A percentile compares a stretch with the other conserved stretches of the same genome.
These are phyloP conservation scores for Scolanthus callimorphus DNA, from an alignment of 92 coral and sea anemone genomes.

Conservation along the genomic window DNA sequence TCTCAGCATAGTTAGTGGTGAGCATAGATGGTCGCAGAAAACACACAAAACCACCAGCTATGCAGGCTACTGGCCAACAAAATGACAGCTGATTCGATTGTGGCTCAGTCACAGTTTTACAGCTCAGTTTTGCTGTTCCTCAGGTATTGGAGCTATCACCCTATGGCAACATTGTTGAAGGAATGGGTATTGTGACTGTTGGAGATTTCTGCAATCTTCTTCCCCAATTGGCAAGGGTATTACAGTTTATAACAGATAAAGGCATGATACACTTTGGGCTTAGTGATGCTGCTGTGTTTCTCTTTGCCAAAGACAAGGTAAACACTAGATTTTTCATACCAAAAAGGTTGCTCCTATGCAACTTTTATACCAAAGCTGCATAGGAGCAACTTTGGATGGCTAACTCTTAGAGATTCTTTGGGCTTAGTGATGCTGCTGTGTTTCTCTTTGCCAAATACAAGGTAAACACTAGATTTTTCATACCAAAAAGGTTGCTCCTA, in stretches of 20 bases:
- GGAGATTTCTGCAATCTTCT: slow-evolving; percentile 7
- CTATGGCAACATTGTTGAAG: slow-evolving; percentile 47
- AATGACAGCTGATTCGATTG: too few relatives aligned
- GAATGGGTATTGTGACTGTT: slow-evolving; percentile 26
- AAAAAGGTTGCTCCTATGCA: too few relatives aligned
- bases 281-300: slow-evolving; percentile 17
- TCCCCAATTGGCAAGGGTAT: slow-evolving; percentile 33
- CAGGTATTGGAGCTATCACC: slow-evolving; percentile 43
- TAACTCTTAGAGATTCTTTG: slow-evolving; percentile 18
- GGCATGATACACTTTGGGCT: slow-evolving; percentile 27
- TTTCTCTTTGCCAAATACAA: slow-evolving; percentile 36
- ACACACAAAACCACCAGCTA: too few relatives aligned
- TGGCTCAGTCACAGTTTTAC: neutral
- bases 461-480: too few relatives aligned
- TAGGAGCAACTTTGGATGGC: too few relatives aligned
- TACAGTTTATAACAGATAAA: slow-evolving; percentile 40
- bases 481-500: too few relatives aligned
- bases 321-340: too few relatives aligned
- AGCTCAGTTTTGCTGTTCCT: neutral
- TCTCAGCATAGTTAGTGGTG: too few relatives aligned
- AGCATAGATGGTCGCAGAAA: too few relatives aligned
- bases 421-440: slow-evolving; percentile 8
- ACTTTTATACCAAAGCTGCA: too few relatives aligned
- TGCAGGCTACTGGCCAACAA: too few relatives aligned
- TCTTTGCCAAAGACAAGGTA: slow-evolving; percentile 49